phyloP scores from a whole-genome alignment of 2,888 invertebrate species.

The Tubulanus polymorphus region DNA sequence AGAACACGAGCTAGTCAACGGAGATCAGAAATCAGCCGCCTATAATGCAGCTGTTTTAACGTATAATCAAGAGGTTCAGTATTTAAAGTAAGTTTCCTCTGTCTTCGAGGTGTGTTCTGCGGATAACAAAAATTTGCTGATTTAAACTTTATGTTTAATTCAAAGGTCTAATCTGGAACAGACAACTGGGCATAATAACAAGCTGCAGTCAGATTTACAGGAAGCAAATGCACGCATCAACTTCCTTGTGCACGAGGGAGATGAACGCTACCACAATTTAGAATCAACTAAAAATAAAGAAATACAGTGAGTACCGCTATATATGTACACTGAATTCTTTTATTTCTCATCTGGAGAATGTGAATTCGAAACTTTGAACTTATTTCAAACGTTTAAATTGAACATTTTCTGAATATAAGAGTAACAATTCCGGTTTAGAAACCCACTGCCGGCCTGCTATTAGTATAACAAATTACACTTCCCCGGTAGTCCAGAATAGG shows the following conservation, averaged over 20 bases:
- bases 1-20: constrained; percentile 34
- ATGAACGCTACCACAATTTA: constrained; percentile 80
- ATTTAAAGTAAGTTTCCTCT: constrained; percentile 31
- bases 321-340: too few species aligned
- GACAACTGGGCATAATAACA: constrained; percentile 72
- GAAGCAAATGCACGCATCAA: constrained; percentile 80
- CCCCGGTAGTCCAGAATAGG: too few species aligned
- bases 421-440: too few species aligned
- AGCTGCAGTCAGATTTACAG: constrained; percentile 71
- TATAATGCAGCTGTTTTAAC: constrained; percentile 37
- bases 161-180: constrained; percentile 63
- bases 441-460: too few species aligned
- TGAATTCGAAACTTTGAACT: too few species aligned
- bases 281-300: constrained; percentile 70
- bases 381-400: too few species aligned
- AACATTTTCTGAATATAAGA: too few species aligned
- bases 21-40: constrained; percentile 34
- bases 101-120: not conserved
- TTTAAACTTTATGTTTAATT: too few species aligned
- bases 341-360: too few species aligned
- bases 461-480: too few species aligned
- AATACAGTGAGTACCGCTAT: constrained; percentile 62
- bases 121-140: not conserved
- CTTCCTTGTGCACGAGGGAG: constrained; percentile 82
- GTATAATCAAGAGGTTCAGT: constrained; percentile 39